Evolutionary conservation across 2,113 vertebrate species (phyloP).

Genomic region (Anser cygnoides): DNA sequence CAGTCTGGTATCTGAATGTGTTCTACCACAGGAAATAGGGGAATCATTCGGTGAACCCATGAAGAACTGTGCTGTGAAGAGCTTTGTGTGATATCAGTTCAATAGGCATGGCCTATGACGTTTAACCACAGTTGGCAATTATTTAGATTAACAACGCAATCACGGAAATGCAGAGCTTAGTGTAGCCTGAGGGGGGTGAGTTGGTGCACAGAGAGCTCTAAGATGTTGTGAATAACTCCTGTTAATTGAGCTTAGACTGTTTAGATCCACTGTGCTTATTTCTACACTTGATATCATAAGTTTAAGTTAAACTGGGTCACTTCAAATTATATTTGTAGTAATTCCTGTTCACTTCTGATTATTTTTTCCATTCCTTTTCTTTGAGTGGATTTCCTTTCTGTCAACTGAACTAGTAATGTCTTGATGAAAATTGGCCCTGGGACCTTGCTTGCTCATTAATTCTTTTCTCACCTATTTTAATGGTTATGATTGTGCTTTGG

Average conservation of each 20-base stretch:
- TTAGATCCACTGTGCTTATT: background rate
- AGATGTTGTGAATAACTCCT: background rate
- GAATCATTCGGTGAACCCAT: background rate
- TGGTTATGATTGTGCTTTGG: background rate
- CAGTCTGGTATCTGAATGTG: background rate
- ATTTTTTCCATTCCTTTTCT: background rate
- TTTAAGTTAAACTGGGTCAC: background rate
- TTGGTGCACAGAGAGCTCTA: background rate
- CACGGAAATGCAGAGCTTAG: background rate
- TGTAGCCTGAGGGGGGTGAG: background rate
- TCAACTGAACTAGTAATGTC: background rate
- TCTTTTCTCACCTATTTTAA: background rate
- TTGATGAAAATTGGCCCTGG: background rate
- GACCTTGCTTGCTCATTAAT: background rate
- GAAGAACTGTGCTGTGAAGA: background rate
- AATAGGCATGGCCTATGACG: background rate
- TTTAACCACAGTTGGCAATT: background rate
- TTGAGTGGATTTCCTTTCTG: background rate
- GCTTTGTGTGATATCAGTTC: background rate
- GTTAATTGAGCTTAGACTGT: background rate
- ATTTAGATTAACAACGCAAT: background rate
- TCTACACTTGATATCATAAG: background rate
- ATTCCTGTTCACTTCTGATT: background rate
- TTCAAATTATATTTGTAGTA: background rate
- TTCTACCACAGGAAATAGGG: accelerated